Base-by-base conservation (phyloP, 2,113 vertebrate species). In the Vimba vimba region DNA sequence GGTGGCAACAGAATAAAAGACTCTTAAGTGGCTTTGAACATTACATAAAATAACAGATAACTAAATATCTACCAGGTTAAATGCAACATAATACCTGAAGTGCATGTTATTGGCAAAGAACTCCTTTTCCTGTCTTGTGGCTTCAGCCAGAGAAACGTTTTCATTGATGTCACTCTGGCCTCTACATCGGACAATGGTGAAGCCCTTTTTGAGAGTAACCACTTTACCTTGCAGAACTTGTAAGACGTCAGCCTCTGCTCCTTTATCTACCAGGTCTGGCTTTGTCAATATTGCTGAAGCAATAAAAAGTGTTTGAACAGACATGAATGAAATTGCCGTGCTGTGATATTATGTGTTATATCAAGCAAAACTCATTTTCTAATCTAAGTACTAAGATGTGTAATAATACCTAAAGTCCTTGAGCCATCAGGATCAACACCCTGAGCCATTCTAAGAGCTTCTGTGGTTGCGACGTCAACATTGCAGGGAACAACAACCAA, bases 401-500 rank as follows among this genome's bases (percentile, higher is more conserved):
- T 4, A 15, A 10, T 73, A 27, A 91, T 87, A 97, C 96, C 96
- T 87, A 97, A 86, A 47, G 96, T 97, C 77, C 96, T 94, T 57
- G 95, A 93, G 74, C 96, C 96, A 0, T 47, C 76, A 6, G 95
- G 95, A 77, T 97, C 96, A 89, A 95, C 95, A 69, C 95, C 92
- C 79, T 95, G 94, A 30, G 96, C 96, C 96, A 97, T 96, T 91
- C 93, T 93, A 90, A 97, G 84, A 0, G 95, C 96, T 90, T 97
- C 96, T 0, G 95, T 96, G 86, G 96, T 96, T 75, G 95, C 94
- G 4, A 96, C 95, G 91, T 96, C 96, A 92, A 96, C 94, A 0
- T 96, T 97, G 68, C 95, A 91, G 0, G 96, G 96, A 25, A 97
- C 93, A 57, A 96, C 95, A 15, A 95, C 95, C 89, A 97, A 84